Conservation (phyloP, 1,140 invertebrate genomes). For the Danaus melanippus region DNA sequence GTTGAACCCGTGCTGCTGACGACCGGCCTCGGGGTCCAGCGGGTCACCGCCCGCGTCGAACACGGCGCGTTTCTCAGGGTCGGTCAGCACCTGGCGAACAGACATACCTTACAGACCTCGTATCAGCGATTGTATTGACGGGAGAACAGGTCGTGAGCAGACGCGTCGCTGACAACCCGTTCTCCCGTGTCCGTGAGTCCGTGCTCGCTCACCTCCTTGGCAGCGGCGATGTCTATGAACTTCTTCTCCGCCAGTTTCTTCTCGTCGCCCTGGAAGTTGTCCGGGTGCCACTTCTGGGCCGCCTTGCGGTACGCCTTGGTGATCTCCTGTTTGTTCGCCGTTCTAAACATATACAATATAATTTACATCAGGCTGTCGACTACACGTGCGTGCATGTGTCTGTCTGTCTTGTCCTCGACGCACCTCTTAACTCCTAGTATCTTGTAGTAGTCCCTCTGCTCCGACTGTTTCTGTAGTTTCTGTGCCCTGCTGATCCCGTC, state of each 20-base stretch:
- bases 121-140: too few species aligned
- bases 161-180: not conserved
- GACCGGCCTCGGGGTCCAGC: slow-evolving; percentile 91
- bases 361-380: too few species aligned
- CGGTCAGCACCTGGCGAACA: slow-evolving; percentile 75
- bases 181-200: not conserved
- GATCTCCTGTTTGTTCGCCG: slow-evolving; percentile 93
- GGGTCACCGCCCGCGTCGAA: slow-evolving; percentile 98
- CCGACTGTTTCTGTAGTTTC: slow-evolving; percentile 94
- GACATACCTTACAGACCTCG: not conserved
- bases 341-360: slow-evolving; percentile 63
- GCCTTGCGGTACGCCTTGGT: slow-evolving; percentile 97
- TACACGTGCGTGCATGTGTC: too few species aligned
- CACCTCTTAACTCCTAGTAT: slow-evolving; percentile 83
- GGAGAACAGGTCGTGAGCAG: too few species aligned
- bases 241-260: slow-evolving; percentile 98
- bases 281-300: slow-evolving; percentile 99
- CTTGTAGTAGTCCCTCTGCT: slow-evolving; percentile 98
- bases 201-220: slow-evolving; percentile 88
- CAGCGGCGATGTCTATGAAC: slow-evolving; percentile 99
- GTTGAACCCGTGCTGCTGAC: slow-evolving; percentile 68
- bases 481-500: slow-evolving; percentile 93
- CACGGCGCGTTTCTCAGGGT: slow-evolving; percentile 91
- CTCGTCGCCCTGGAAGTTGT: slow-evolving; percentile 93
- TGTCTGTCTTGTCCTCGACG: too few species aligned